Evolutionary conservation across 2,113 vertebrate genomes (phyloP).

Genomic region (Anarhynchus alexandrinus): DNA sequence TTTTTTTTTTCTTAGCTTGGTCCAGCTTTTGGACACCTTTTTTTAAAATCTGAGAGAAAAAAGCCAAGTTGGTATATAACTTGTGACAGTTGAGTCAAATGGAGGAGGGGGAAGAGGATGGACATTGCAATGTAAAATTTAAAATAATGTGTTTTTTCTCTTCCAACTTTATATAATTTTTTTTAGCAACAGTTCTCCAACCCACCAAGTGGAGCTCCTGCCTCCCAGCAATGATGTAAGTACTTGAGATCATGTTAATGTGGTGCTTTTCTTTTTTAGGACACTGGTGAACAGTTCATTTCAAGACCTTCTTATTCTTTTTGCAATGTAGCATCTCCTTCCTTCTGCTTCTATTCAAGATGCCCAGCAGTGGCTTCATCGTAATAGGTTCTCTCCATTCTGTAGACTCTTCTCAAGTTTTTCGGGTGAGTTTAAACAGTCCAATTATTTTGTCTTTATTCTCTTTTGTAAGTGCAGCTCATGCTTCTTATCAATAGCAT

Average conservation of each 20-base stretch:
- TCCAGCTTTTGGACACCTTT: background rate
- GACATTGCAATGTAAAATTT: background rate
- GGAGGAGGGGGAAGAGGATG: background rate
- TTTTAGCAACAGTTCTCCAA: conserved; percentile 88
- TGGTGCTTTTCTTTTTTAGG: conserved; percentile 70
- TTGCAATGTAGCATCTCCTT: conserved; percentile 87
- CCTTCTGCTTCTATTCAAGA: conserved; percentile 87
- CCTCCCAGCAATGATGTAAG: conserved; percentile 86
- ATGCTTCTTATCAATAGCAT: background rate
- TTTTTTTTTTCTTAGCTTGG: background rate
- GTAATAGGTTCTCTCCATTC: conserved; percentile 89
- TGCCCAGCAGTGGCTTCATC: conserved; percentile 91
- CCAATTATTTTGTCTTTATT: background rate
- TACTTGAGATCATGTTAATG: conserved; percentile 69
- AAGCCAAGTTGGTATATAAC: background rate
- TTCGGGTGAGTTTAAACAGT: conserved; percentile 78
- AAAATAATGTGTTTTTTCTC: conserved; percentile 24
- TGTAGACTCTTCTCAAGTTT: conserved; percentile 91
- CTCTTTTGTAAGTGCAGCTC: background rate
- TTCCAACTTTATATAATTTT: conserved; percentile 35
- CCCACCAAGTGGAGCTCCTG: conserved; percentile 82
- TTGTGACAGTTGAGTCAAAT: background rate
- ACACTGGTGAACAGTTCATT: conserved; percentile 72
- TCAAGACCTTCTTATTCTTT: conserved; percentile 80
- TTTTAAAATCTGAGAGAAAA: background rate